phyloP scores from a whole-genome alignment of 2,113 vertebrate genomes.

The Hippocampus zosterae region DNA sequence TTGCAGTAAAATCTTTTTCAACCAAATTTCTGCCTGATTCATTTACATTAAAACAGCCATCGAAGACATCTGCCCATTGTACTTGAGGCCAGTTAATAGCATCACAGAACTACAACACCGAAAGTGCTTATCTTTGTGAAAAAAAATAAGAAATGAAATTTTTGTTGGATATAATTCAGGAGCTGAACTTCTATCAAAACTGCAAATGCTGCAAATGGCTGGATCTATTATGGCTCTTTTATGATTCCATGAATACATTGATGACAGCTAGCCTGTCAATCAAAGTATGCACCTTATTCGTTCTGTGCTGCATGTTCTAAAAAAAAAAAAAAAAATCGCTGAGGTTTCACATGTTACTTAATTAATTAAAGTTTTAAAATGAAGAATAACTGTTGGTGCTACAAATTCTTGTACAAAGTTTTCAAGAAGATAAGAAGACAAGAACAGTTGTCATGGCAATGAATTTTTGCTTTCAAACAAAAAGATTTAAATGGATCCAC shows the following conservation, averaged over 20 bases:
- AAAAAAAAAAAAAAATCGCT: no score
- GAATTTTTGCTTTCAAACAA: no score
- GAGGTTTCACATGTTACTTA: no score
- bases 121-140: slow-evolving; percentile 35
- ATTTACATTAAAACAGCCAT: neutral
- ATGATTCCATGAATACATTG: slow-evolving; percentile 54
- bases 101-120: slow-evolving; percentile 31
- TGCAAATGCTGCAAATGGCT: slow-evolving; percentile 49
- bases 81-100: neutral
- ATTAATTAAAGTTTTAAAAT: no score
- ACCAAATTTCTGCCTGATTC: neutral
- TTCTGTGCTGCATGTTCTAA: no score
- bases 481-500: no score
- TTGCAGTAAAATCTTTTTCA: neutral
- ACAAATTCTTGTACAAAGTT: no score
- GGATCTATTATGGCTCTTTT: slow-evolving; percentile 59
- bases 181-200: slow-evolving; percentile 52
- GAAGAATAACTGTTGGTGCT: no score
- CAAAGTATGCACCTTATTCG: slow-evolving; percentile 46
- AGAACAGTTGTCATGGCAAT: no score
- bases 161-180: slow-evolving; percentile 61
- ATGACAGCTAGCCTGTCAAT: slow-evolving; percentile 44
- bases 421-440: no score
- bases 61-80: neutral
- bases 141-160: slow-evolving; percentile 50